Conservation (phyloP, 92 coral and sea anemone genomes). For the Pocillopora grandis region DNA sequence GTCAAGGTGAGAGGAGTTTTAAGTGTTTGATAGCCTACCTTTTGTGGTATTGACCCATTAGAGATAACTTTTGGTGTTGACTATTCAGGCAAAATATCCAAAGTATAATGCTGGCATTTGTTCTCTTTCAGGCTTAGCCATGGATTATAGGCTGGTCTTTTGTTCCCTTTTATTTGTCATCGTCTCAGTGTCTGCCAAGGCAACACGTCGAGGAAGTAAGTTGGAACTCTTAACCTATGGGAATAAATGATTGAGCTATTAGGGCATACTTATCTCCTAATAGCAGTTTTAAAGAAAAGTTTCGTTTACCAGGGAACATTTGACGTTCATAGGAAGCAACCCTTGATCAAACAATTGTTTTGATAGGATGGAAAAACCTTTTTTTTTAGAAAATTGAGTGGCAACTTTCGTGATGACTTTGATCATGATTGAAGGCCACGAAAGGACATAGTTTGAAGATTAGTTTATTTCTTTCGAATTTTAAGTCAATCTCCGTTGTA, state of each 20-base stretch:
- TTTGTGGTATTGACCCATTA: background rate
- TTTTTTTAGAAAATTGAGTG: too few relatives aligned
- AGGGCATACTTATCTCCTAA: background rate
- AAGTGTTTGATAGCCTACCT: background rate
- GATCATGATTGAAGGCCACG: too few relatives aligned
- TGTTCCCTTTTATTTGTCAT: slow-evolving; percentile 81
- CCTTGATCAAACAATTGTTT: background rate
- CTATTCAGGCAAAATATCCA: slow-evolving; percentile 17
- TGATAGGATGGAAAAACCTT: background rate
- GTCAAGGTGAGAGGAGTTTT: slow-evolving; percentile 37
- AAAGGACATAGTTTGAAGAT: too few relatives aligned
- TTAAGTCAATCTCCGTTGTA: too few relatives aligned
- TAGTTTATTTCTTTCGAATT: too few relatives aligned
- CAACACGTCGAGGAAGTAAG: slow-evolving; percentile 75
- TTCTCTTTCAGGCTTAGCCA: slow-evolving; percentile 62
- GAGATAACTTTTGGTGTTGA: slow-evolving; percentile 16
- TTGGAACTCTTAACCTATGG: slow-evolving; percentile 1
- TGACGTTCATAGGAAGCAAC: background rate
- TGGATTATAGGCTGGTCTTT: slow-evolving; percentile 81
- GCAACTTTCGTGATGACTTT: too few relatives aligned
- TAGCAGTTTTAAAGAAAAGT: background rate
- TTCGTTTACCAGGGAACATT: background rate
- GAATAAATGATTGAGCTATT: background rate
- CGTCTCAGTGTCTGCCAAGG: slow-evolving; percentile 72
- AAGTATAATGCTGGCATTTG: slow-evolving; percentile 22